Conservation (phyloP, 2,113 vertebrate genomes). For the Eretmochelys imbricata region DNA sequence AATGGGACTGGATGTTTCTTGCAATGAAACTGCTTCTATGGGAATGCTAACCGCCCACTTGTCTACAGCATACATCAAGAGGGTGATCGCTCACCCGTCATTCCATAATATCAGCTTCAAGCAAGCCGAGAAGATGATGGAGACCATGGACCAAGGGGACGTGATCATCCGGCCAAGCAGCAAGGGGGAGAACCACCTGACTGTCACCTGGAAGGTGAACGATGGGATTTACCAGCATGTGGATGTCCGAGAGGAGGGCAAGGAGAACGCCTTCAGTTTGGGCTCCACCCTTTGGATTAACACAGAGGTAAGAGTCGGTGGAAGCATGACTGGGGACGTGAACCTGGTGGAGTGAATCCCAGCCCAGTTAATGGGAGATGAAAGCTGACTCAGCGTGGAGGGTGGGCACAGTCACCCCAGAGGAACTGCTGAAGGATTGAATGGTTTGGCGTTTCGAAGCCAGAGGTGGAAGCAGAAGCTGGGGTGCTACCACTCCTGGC, state of each 20-base stretch:
- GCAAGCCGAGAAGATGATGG: conserved; percentile 99
- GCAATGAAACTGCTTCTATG: neutral
- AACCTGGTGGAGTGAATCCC: neutral
- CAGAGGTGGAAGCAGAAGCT: neutral
- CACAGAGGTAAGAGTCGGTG: conserved; percentile 83
- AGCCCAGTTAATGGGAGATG: accelerated
- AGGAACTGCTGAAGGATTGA: neutral
- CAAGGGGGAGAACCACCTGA: conserved; percentile 97
- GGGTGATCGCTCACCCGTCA: conserved; percentile 97
- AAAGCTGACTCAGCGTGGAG: neutral
- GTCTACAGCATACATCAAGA: conserved; percentile 92
- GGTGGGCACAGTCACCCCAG: neutral
- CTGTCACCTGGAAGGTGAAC: conserved; percentile 97
- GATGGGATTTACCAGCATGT: conserved; percentile 97
- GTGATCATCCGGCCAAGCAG: conserved; percentile 97
- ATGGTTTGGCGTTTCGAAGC: neutral
- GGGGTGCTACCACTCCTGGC: too few relatives aligned
- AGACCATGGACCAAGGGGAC: conserved; percentile 97
- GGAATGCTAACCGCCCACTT: neutral
- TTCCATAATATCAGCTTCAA: conserved; percentile 99
- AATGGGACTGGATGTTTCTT: accelerated
- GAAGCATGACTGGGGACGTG: neutral
- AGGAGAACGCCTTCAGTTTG: conserved; percentile 98
- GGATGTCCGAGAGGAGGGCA: conserved; percentile 95
- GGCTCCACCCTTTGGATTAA: conserved; percentile 97